Evolutionary conservation across 2,113 vertebrate genomes (phyloP).

Genomic region (Aphyosemion australe): DNA sequence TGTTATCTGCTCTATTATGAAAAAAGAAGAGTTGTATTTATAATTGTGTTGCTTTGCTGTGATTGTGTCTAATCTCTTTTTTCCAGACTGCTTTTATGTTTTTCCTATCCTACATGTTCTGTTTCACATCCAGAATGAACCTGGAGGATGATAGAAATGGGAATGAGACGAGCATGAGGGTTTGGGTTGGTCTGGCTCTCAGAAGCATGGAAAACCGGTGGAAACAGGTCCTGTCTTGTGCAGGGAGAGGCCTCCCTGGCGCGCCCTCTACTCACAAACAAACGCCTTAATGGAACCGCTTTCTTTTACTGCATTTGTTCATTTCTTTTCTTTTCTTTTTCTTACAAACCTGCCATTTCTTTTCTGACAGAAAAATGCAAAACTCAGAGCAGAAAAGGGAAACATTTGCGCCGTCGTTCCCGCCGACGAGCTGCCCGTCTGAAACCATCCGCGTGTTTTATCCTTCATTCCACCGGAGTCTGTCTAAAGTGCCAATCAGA

Average conservation of each 20-base stretch:
- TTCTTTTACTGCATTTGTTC: conserved; percentile 35
- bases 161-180: neutral
- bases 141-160: neutral
- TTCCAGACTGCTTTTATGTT: conserved; percentile 7
- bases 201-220: conserved; percentile 36
- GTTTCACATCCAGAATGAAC: conserved; percentile 12
- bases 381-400: neutral
- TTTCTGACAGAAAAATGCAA: conserved; percentile 31
- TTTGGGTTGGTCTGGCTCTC: conserved; percentile 40
- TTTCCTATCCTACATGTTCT: conserved; percentile 1
- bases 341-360: conserved; percentile 40
- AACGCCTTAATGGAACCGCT: conserved; percentile 24
- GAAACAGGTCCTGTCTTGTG: conserved; percentile 71
- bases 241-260: conserved; percentile 62
- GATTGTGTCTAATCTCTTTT: conserved; percentile 8
- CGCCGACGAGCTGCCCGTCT: conserved; percentile 19
- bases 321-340: neutral
- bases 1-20: neutral
- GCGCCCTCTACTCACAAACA: conserved; percentile 48
- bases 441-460: conserved; percentile 85
- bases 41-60: neutral
- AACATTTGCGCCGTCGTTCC: conserved; percentile 1
- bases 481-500: conserved; percentile 93
- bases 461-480: conserved; percentile 99
- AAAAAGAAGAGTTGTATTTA: neutral